Evolutionary conservation across 2,888 invertebrate species (phyloP).

Genomic region (Calliscelio sp.): DNA sequence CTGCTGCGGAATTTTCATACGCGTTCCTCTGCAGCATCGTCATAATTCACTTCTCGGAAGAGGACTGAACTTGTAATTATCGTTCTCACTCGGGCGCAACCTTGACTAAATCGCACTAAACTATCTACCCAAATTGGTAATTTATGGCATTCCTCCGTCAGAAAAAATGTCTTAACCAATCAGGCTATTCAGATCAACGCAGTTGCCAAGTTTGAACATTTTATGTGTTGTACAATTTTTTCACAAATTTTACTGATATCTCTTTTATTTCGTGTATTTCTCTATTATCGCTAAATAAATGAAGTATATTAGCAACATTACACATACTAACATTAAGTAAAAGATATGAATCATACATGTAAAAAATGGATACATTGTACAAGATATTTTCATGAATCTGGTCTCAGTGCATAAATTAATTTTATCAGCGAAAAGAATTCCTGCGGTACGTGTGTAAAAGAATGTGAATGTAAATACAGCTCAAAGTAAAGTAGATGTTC

Average conservation of each 20-base stretch:
- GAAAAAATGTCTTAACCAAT: conserved; percentile 35
- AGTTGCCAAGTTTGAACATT: background rate
- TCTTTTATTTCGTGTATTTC: no score
- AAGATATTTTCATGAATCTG: background rate
- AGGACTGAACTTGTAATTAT: conserved; percentile 75
- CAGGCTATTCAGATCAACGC: conserved; percentile 5
- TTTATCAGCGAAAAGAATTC: conserved; percentile 20
- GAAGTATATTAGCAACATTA: no score
- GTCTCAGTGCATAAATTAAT: conserved; percentile 1
- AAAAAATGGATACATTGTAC: background rate
- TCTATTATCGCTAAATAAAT: no score
- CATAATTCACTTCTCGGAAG: conserved; percentile 80
- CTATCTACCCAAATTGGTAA: conserved; percentile 77
- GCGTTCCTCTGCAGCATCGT: conserved; percentile 73
- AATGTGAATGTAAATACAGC: background rate
- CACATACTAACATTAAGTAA: no score
- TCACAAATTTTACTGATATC: no score
- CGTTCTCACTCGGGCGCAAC: conserved; percentile 65
- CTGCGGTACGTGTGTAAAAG: background rate
- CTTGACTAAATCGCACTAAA: conserved; percentile 73
- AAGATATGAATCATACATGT: no score
- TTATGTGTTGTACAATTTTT: no score
- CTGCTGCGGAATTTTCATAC: conserved; percentile 58
- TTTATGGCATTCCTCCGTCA: conserved; percentile 66
- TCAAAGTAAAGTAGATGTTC: conserved; percentile 1